Evolutionary conservation across 2,113 vertebrate genomes (phyloP).

Genomic region (Scatophagus argus): DNA sequence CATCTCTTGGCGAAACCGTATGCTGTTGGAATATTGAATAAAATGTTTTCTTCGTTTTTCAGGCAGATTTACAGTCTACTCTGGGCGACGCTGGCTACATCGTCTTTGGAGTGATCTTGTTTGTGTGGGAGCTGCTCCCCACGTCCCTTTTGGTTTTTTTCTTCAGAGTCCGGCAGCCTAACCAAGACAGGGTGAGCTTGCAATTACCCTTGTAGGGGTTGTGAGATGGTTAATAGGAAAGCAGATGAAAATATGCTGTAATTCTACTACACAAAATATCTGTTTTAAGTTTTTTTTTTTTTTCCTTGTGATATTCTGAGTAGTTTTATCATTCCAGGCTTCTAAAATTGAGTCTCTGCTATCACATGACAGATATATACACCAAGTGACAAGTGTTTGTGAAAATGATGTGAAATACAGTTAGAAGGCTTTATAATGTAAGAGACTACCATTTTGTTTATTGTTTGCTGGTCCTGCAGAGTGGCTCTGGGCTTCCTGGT

Average conservation of each 20-base stretch:
- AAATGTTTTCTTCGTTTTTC: slow-evolving; percentile 27
- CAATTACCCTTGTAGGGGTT: background rate
- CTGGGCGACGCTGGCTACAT: slow-evolving; percentile 93
- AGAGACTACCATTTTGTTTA: background rate
- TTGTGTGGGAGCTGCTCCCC: slow-evolving; percentile 96
- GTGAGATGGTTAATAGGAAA: background rate
- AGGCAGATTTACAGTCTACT: slow-evolving; percentile 95
- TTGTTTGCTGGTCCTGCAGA: slow-evolving; percentile 77
- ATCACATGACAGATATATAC: background rate
- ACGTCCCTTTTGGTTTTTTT: slow-evolving; percentile 96
- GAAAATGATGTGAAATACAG: background rate
- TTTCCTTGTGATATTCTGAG: background rate
- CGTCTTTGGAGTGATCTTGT: slow-evolving; percentile 94
- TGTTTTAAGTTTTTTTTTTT: background rate
- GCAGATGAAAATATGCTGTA: background rate
- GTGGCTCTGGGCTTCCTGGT: slow-evolving; percentile 87
- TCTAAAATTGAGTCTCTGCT: background rate
- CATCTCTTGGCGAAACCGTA: background rate
- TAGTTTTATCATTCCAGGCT: background rate
- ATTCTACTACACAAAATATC: background rate
- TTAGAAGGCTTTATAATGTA: background rate
- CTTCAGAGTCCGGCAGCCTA: slow-evolving; percentile 93
- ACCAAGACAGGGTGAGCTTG: slow-evolving; percentile 88
- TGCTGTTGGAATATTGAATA: no score
- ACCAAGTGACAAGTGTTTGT: background rate